Evolutionary conservation across 2,888 invertebrate species (phyloP).

Genomic region (Euplexia lucipara): DNA sequence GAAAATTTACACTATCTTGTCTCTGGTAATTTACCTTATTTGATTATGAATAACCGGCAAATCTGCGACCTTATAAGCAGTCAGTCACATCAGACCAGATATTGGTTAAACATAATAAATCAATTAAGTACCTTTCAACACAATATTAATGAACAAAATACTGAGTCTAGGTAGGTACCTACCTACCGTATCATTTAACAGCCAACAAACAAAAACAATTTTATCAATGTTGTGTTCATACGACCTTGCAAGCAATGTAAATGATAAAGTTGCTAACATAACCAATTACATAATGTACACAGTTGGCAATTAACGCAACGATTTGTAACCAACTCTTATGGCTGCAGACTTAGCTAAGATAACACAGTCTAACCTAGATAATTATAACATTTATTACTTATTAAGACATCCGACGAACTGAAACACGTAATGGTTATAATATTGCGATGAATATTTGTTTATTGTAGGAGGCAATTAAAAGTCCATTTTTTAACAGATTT

Average conservation of each 20-base stretch:
- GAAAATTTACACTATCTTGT: no score
- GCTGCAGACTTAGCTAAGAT: constrained; percentile 49
- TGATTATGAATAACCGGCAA: neutral
- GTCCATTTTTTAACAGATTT: constrained; percentile 32
- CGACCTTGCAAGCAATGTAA: constrained; percentile 48
- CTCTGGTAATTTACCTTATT: neutral
- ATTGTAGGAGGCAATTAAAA: constrained; percentile 35
- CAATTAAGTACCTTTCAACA: neutral
- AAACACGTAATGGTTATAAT: constrained; percentile 40
- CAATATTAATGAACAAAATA: constrained; percentile 4
- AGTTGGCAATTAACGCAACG: constrained; percentile 34
- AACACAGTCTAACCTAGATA: constrained; percentile 57
- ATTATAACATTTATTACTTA: constrained; percentile 42
- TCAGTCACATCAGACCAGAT: neutral
- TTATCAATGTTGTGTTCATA: constrained; percentile 22
- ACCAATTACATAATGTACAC: constrained; percentile 47
- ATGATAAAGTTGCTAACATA: constrained; percentile 41
- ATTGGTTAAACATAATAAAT: constrained; percentile 12
- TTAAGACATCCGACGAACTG: constrained; percentile 31
- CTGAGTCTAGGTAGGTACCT: no score
- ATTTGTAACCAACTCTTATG: constrained; percentile 51
- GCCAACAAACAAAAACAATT: constrained; percentile 33
- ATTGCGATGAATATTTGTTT: constrained; percentile 8
- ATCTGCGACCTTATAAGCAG: constrained; percentile 2
- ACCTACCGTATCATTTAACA: constrained; percentile 5